Evolutionary conservation across 64 coral and sea anemone species (phyloP).

Genomic region (Orbicella faveolata): DNA sequence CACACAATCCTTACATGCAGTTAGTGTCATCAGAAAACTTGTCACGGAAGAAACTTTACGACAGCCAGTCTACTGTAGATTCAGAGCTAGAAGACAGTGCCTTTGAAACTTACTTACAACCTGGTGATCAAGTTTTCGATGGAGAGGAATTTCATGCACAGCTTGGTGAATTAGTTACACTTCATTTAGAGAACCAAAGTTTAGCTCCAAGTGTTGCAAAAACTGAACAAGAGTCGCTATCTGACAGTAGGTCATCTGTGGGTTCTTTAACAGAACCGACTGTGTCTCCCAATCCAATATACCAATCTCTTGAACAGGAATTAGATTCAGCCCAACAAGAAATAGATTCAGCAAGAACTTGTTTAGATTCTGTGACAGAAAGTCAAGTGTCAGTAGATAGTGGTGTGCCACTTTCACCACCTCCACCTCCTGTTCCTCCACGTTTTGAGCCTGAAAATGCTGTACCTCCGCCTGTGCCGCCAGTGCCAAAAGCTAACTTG

Average conservation of each 20-base stretch:
- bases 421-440: conserved; percentile 70
- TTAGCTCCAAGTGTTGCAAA: conserved; percentile 4
- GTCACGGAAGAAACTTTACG: conserved; percentile 40
- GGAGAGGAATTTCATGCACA: conserved; percentile 15
- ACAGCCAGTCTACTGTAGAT: conserved; percentile 69
- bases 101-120: conserved; percentile 31
- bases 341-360: background rate
- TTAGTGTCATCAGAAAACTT: conserved; percentile 39
- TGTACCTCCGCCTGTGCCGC: conserved; percentile 11
- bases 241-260: background rate
- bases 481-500: conserved; percentile 28
- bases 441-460: conserved; percentile 40
- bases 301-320: conserved; percentile 37
- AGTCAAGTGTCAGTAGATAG: background rate
- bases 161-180: conserved; percentile 46
- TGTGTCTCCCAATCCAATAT: conserved; percentile 12
- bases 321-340: conserved; percentile 6
- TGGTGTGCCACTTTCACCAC: background rate
- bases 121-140: background rate
- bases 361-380: background rate
- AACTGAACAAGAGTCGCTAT: conserved; percentile 21
- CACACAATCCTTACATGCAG: conserved; percentile 78
- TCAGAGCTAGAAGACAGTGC: conserved; percentile 52
- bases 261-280: conserved; percentile 11
- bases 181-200: conserved; percentile 1